Evolutionary conservation across 2,888 invertebrate genomes (phyloP), one percentile per base, ranked within the genome.

Genomic region (Drosophila kokeensis): DNA sequence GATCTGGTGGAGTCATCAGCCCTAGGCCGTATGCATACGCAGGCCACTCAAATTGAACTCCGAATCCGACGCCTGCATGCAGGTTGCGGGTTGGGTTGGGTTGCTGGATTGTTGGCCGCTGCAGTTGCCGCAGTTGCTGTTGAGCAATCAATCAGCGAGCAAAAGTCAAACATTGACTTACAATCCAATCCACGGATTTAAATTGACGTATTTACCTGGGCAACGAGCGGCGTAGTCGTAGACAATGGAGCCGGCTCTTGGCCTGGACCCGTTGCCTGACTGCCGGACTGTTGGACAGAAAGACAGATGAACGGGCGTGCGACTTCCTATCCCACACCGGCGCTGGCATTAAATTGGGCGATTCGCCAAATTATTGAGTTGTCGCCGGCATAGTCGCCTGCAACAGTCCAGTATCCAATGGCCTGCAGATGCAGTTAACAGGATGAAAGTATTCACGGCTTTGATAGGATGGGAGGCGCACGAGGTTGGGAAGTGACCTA

Each of bases 111-210:
- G 65, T 76, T 69, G 80, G 74, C 79, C 69, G 69, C 71, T 64
- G 69, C 64, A 55, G 69, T 58, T 52, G 58, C 66, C 61, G 50
- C 66, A 57, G 52, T 81, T 89, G 84, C 91, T 88, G 83, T 84
- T 89, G 89, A 89, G 90, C 91, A 92, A 92, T 92, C 91, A 92
- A 92, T 92, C 92, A 92, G 91, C 87, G 80, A 91, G 91, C 91
- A 91, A 91, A 92, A 92, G 91, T 90, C 90, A 92, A 92, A 92
- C 92, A 92, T 92, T 92, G 91, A 91, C 91, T 91, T 87, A 87
- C 91, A 92, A 92, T 91, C 91, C 91, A 90, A 87, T 87, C 85
- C 91, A 90, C 91, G 91, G 91, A 91, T 91, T 87, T 92, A 91
- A 91, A 91, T 92, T 91, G 92, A 84, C 90, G 86, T 91, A 90